Conservation (phyloP, 1,140 invertebrate genomes). For the Ceratina australensis region DNA sequence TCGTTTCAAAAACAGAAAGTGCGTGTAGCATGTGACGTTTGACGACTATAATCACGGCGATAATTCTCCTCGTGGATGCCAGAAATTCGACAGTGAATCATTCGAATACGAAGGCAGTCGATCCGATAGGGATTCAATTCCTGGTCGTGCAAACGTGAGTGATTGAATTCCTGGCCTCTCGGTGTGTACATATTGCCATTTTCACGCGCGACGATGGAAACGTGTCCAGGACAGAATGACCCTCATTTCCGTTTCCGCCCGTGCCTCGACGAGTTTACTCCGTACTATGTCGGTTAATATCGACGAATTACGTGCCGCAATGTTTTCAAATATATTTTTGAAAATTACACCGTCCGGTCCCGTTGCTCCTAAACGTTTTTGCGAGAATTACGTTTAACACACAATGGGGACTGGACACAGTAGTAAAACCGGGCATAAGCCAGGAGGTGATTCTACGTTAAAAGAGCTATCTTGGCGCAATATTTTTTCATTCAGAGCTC, state of each 20-base stretch:
- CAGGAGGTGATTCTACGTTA: too few species aligned
- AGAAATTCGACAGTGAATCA: background rate
- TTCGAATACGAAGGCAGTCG: background rate
- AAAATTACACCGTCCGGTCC: background rate
- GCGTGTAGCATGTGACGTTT: background rate
- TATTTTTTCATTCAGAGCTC: too few species aligned
- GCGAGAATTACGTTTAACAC: too few species aligned
- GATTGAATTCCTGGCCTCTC: slow-evolving; percentile 11
- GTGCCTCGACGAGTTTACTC: background rate
- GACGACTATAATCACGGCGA: background rate
- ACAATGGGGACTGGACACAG: too few species aligned
- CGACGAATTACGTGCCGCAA: too few species aligned
- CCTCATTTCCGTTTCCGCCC: slow-evolving; percentile 11
- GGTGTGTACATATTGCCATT: slow-evolving; percentile 11
- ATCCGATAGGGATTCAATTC: slow-evolving; percentile 7
- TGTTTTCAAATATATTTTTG: background rate
- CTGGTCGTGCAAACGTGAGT: slow-evolving; percentile 1
- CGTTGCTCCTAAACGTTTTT: too few species aligned
- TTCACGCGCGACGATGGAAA: slow-evolving; percentile 3
- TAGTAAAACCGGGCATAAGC: too few species aligned
- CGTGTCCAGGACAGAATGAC: slow-evolving; percentile 21
- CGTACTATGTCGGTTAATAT: too few species aligned
- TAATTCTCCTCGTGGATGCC: background rate
- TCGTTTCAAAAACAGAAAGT: too few species aligned
- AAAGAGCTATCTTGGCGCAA: too few species aligned